phyloP scores from a whole-genome alignment of 2,113 vertebrate species.

The Oplegnathus fasciatus region DNA sequence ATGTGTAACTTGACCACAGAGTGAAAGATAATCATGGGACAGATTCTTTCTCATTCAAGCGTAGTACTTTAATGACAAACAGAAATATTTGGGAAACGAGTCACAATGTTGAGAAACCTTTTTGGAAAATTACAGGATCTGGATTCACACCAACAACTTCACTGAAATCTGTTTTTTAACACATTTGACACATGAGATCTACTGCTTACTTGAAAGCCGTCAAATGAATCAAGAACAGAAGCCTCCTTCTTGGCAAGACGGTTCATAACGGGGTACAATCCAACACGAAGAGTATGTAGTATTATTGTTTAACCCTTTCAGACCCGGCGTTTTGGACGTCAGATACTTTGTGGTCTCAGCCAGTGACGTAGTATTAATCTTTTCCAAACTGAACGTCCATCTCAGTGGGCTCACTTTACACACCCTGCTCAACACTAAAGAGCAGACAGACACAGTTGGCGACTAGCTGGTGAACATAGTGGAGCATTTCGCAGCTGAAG shows the following conservation, averaged over 20 bases:
- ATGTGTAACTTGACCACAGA: not conserved
- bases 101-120: not conserved
- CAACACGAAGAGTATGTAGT: not conserved
- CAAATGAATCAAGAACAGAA: not conserved
- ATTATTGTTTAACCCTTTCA: not conserved
- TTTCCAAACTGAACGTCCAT: no score
- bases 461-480: no score
- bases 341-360: no score
- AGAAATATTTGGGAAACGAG: not conserved
- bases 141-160: not conserved
- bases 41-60: not conserved
- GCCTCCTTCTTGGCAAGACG: not conserved
- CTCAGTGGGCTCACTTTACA: no score
- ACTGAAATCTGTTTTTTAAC: not conserved
- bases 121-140: not conserved
- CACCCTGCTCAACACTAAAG: no score
- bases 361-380: no score
- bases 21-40: not conserved
- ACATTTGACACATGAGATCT: not conserved
- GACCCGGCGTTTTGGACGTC: not conserved
- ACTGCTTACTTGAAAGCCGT: not conserved
- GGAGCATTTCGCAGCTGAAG: no score
- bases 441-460: no score
- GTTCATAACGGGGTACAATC: not conserved
- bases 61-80: not conserved